These are phyloP conservation scores for Tympanuchus pallidicinctus DNA, from an alignment of 2,113 vertebrate genomes.

Conservation along the genomic window DNA sequence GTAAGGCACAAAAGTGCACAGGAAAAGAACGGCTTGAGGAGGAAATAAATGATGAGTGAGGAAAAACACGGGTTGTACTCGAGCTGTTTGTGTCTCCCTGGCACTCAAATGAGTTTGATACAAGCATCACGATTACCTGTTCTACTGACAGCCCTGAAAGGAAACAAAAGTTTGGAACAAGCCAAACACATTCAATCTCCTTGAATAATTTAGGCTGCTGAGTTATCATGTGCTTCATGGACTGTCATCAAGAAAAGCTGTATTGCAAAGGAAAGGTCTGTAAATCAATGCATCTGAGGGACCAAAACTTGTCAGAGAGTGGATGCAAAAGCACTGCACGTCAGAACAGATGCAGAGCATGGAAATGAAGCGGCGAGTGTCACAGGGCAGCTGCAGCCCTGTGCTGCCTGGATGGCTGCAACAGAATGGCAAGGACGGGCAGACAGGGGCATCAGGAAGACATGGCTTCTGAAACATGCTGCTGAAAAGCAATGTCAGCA, in stretches of 20 bases:
- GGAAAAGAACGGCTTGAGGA: neutral
- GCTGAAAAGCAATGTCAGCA: neutral
- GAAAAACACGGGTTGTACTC: neutral
- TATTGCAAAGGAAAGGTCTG: slow-evolving; percentile 26
- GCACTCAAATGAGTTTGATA: neutral
- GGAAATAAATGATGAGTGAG: neutral
- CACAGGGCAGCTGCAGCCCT: neutral
- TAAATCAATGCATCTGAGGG: slow-evolving; percentile 42
- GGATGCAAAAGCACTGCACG: neutral
- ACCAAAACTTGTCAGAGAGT: neutral
- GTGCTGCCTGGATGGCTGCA: neutral
- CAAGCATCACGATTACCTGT: slow-evolving; percentile 28
- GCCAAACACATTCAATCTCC: slow-evolving; percentile 58
- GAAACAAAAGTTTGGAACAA: slow-evolving; percentile 58
- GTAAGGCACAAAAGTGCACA: neutral
- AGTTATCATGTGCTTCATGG: slow-evolving; percentile 43
- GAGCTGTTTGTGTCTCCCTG: neutral
- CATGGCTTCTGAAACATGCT: neutral
- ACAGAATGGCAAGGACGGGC: neutral
- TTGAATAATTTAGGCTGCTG: slow-evolving; percentile 60
- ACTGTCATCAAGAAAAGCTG: slow-evolving; percentile 28
- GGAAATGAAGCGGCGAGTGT: fast-evolving
- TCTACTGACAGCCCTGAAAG: slow-evolving; percentile 51
- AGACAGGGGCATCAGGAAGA: neutral
- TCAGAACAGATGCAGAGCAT: neutral